A percentile compares a stretch with the other conserved stretches of the same genome.
phyloP scores from a whole-genome alignment of 2,113 vertebrate species.

The Pelmatolapia mariae region DNA sequence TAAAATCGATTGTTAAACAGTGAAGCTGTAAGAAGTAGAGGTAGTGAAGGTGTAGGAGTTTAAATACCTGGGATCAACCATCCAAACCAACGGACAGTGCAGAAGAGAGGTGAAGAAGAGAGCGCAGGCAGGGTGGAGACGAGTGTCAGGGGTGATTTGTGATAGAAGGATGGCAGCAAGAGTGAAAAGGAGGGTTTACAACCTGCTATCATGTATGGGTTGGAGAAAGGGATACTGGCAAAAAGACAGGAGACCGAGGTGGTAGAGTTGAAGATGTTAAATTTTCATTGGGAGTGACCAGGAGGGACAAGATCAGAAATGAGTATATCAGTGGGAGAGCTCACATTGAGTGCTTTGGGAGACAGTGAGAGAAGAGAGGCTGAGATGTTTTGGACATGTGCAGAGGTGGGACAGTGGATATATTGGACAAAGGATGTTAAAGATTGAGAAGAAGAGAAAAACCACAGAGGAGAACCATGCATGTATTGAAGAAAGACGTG shows the following conservation, averaged over 20 bases:
- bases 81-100: neutral
- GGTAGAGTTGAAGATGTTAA: neutral
- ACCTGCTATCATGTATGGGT: neutral
- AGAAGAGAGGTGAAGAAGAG: neutral
- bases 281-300: neutral
- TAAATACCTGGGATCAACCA: neutral
- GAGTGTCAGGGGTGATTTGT: neutral
- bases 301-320: neutral
- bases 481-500: neutral
- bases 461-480: fast-evolving
- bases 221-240: fast-evolving
- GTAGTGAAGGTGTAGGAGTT: neutral
- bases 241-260: neutral
- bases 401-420: neutral
- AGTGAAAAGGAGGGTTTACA: neutral
- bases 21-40: neutral
- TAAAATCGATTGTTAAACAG: neutral
- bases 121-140: neutral
- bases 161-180: neutral
- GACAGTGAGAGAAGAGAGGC: neutral
- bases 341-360: neutral
- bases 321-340: fast-evolving
- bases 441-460: neutral
- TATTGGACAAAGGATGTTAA: neutral
- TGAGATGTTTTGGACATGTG: neutral